Percentiles rank a stretch among this genome's conserved stretches.
Conservation (phyloP, 2,797 vertebrate genomes). For the Alauda arvensis region DNA sequence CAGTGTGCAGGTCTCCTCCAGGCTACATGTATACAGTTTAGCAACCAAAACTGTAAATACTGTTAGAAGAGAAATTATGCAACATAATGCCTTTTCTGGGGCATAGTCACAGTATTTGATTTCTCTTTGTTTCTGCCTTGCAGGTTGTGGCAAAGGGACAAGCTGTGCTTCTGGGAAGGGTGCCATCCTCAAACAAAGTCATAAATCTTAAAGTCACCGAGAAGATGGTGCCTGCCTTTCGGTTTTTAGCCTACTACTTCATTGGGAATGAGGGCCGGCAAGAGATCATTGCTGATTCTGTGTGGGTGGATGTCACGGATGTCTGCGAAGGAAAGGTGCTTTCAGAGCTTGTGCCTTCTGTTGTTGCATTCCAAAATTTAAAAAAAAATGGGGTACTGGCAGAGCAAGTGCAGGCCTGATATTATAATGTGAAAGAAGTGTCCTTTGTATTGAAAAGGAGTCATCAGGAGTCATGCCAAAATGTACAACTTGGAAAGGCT, state of each 20-base stretch:
- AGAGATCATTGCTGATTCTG: slow-evolving; percentile 64
- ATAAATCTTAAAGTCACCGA: slow-evolving; percentile 43
- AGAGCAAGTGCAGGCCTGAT: not conserved
- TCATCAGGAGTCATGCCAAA: not conserved
- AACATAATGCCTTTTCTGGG: not conserved
- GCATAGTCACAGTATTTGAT: not conserved
- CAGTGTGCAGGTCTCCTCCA: not conserved
- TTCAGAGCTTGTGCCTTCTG: not conserved
- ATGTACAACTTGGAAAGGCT: not conserved
- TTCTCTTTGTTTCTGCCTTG: not conserved
- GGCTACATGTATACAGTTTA: not conserved
- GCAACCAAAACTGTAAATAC: not conserved
- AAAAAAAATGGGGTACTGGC: not conserved
- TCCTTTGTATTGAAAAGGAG: not conserved
- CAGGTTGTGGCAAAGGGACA: slow-evolving; percentile 68
- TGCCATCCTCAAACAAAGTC: slow-evolving; percentile 42
- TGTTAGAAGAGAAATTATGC: not conserved
- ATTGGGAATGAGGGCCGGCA: fast-evolving
- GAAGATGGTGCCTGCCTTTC: slow-evolving; percentile 68
- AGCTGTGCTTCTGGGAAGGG: slow-evolving; percentile 32
- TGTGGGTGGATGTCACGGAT: slow-evolving; percentile 68
- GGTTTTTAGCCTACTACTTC: slow-evolving; percentile 71
- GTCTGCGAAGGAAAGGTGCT: slow-evolving; percentile 70
- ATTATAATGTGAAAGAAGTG: not conserved
- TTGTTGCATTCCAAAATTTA: not conserved